These are phyloP conservation scores for Drosophila novamexicana DNA, from an alignment of 1,140 invertebrate species.

Conservation along the genomic window DNA sequence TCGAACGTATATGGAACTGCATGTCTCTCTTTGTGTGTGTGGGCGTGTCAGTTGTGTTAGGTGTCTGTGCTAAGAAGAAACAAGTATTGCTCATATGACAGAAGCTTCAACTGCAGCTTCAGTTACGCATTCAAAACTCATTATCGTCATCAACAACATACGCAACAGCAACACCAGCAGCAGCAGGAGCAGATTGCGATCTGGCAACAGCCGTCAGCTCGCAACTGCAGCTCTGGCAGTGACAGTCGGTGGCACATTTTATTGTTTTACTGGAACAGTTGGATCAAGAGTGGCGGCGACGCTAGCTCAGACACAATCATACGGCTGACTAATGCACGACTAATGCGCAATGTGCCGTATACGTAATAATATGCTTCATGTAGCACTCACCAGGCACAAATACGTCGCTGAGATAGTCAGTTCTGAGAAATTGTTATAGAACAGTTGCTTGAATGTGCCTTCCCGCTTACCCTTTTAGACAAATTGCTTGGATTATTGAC, in stretches of 20 bases:
- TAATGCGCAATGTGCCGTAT: slow-evolving; percentile 53
- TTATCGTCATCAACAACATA: slow-evolving; percentile 55
- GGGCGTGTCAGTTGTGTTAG: neutral
- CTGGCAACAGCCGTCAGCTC: slow-evolving; percentile 27
- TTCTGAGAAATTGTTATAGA: neutral
- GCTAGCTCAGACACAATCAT: slow-evolving; percentile 51
- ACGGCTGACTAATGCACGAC: slow-evolving; percentile 52
- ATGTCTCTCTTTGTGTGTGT: neutral
- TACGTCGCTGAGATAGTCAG: neutral
- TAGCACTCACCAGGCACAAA: slow-evolving; percentile 11
- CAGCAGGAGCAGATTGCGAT: slow-evolving; percentile 14
- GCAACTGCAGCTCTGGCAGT: slow-evolving; percentile 42
- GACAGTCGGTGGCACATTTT: slow-evolving; percentile 38
- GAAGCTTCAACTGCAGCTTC: slow-evolving; percentile 49
- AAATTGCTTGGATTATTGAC: slow-evolving; percentile 2
- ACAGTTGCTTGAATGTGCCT: neutral
- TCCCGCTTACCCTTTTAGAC: neutral
- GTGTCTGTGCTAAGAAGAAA: slow-evolving; percentile 25
- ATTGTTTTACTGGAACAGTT: slow-evolving; percentile 32
- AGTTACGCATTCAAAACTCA: slow-evolving; percentile 73
- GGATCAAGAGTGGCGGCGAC: slow-evolving; percentile 13
- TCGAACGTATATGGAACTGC: slow-evolving; percentile 1
- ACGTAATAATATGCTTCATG: slow-evolving; percentile 48
- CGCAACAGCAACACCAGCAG: slow-evolving; percentile 20
- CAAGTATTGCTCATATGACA: slow-evolving; percentile 43